These are phyloP conservation scores for Athripsodes cinereus DNA, from an alignment of 2,888 invertebrate genomes.

Conservation along the genomic window DNA sequence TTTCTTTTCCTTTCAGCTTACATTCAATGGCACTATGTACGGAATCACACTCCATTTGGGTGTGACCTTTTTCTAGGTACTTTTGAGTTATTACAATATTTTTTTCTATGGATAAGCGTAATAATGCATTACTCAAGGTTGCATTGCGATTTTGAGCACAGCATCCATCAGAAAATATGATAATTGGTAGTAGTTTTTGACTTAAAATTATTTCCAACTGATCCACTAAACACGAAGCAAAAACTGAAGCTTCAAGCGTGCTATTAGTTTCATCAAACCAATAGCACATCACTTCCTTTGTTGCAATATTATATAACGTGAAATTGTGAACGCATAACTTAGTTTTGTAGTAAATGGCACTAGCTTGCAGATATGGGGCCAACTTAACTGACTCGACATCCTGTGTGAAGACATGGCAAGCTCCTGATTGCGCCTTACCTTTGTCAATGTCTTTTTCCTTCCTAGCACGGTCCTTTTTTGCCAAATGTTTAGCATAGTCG, in stretches of 20 bases:
- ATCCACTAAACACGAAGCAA: not conserved
- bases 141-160: not conserved
- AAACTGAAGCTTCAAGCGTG: not conserved
- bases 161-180: not conserved
- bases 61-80: too few species aligned
- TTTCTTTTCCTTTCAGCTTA: not conserved
- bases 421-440: not conserved
- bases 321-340: not conserved
- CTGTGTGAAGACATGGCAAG: not conserved
- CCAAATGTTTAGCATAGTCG: not conserved
- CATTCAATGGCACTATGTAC: not conserved
- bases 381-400: not conserved
- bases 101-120: not conserved
- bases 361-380: not conserved
- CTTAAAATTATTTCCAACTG: too few species aligned
- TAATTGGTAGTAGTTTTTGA: not conserved
- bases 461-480: not conserved
- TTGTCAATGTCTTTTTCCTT: not conserved
- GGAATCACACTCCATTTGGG: not conserved
- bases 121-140: not conserved
- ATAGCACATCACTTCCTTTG: not conserved
- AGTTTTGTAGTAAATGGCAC: not conserved
- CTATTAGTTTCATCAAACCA: not conserved
- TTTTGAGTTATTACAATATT: not conserved
- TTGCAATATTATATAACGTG: not conserved